Evolutionary conservation across 64 coral and sea anemone species (phyloP), one percentile per base, ranked within the genome.

Genomic region (Dendronephthya gigantea): DNA sequence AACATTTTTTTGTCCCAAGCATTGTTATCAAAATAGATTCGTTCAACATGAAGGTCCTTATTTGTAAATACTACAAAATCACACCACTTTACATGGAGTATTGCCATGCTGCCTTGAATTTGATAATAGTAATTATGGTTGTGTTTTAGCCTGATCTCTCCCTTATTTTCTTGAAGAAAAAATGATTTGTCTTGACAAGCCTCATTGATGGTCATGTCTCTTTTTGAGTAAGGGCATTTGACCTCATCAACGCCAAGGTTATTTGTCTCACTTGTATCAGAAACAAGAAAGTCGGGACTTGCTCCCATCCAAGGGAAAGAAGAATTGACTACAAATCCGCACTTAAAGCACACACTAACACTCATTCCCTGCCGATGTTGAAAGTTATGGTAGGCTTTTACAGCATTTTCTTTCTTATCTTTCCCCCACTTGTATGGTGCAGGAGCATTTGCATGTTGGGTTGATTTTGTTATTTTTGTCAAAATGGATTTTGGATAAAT

Each of bases 211-310:
- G 14, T 70, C 66, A 70, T 70, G 9, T 35, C n/a, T n/a, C n/a
- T n/a, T n/a, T n/a, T n/a, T n/a, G n/a, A n/a, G n/a, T n/a, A n/a
- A n/a, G n/a, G n/a, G n/a, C n/a, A n/a, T n/a, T n/a, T n/a, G n/a
- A n/a, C n/a, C n/a, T n/a, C n/a, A n/a, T n/a, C n/a, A n/a, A 50
- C 16, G 48, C 48, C 48, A 16, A 50, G 48, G 48, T 9, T 9
- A 9, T 7, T 50, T 7, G 48, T 16, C 48, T 50, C 48, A 9
- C 7, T 50, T 7, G 7, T 9, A 76, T 76, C 69, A 34, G n/a
- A 39, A 50, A 92, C 10, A 51, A 85, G 37, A 36, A 82, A 84
- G 88, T 91, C 85, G 37, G 90, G 81, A 88, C 90, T 88, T 40
- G 49, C 87, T 52, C 82, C 86, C 50, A 91, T 52, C 50, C 74